These are phyloP conservation scores for Lithophane ornitopus DNA, from an alignment of 2,888 invertebrate species.

Conservation along the genomic window DNA sequence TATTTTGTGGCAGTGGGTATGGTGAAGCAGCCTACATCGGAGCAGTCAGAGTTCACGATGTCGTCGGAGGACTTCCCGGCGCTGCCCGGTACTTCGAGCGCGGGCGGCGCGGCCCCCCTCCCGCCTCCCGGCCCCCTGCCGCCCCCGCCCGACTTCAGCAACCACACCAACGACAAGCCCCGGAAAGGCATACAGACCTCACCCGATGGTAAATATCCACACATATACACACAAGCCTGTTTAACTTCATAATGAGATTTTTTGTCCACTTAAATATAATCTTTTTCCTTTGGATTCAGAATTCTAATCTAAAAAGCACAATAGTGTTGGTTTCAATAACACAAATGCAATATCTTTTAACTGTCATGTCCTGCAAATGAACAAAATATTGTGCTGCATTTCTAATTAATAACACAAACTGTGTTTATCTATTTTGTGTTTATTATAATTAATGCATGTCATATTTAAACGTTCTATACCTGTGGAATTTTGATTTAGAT, in stretches of 20 bases:
- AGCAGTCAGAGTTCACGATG: constrained; percentile 98
- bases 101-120: constrained; percentile 79
- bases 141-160: constrained; percentile 73
- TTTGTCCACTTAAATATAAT: constrained; percentile 38
- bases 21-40: constrained; percentile 98
- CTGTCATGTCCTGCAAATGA: constrained; percentile 16
- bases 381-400: constrained; percentile 47
- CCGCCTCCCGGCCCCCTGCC: constrained; percentile 70
- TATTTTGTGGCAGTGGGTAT: constrained; percentile 93
- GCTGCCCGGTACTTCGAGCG: constrained; percentile 97
- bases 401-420: constrained; percentile 37
- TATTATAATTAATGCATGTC: constrained; percentile 51
- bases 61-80: constrained; percentile 99
- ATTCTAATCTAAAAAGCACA: constrained; percentile 2
- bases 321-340: constrained; percentile 9
- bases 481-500: constrained; percentile 60
- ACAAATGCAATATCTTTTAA: constrained; percentile 23
- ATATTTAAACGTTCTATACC: constrained; percentile 43
- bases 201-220: constrained; percentile 94
- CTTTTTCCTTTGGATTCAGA: constrained; percentile 7
- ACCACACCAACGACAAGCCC: constrained; percentile 87
- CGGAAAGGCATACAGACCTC: constrained; percentile 98
- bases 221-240: neutral
- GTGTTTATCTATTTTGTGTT: constrained; percentile 31
- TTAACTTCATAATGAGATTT: constrained; percentile 19